These are phyloP conservation scores for Stegana nigrithorax DNA, from an alignment of 2,888 invertebrate genomes.

Conservation along the genomic window DNA sequence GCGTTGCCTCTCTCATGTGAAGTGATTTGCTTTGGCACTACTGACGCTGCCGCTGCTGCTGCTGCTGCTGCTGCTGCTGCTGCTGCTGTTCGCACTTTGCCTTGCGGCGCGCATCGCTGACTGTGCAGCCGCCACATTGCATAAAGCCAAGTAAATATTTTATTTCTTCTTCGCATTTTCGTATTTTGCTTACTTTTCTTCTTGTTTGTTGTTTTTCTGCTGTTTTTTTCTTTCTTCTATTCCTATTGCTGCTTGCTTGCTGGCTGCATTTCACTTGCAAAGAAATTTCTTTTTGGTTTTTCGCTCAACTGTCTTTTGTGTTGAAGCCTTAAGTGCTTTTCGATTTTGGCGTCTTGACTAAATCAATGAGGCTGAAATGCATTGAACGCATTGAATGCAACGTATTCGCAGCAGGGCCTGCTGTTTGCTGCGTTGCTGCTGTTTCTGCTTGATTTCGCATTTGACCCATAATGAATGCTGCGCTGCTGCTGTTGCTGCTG, in stretches of 20 bases:
- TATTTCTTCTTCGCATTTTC: neutral
- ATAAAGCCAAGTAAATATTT: slow-evolving; percentile 18
- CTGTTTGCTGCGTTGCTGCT: neutral
- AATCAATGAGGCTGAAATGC: slow-evolving; percentile 42
- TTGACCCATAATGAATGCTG: neutral
- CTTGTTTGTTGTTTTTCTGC: neutral
- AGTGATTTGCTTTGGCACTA: slow-evolving; percentile 11
- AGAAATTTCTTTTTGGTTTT: too few relatives aligned
- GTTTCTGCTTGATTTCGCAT: neutral
- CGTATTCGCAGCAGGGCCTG: neutral
- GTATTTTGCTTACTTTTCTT: neutral
- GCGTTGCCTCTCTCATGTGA: slow-evolving; percentile 15
- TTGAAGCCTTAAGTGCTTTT: slow-evolving; percentile 45
- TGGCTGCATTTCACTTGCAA: too few relatives aligned
- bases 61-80: neutral
- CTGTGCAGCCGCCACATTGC: neutral
- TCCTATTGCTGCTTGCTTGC: neutral
- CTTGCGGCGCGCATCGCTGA: neutral
- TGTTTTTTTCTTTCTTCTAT: neutral
- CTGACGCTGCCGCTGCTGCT: neutral
- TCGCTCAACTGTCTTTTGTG: slow-evolving; percentile 11
- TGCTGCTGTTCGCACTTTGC: neutral
- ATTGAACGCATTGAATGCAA: slow-evolving; percentile 23
- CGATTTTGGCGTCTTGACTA: slow-evolving; percentile 31
- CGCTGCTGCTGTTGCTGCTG: too few relatives aligned